These are phyloP conservation scores for Smutsia temminckii DNA, from an alignment of 2,797 vertebrate species.

Conservation along the genomic window DNA sequence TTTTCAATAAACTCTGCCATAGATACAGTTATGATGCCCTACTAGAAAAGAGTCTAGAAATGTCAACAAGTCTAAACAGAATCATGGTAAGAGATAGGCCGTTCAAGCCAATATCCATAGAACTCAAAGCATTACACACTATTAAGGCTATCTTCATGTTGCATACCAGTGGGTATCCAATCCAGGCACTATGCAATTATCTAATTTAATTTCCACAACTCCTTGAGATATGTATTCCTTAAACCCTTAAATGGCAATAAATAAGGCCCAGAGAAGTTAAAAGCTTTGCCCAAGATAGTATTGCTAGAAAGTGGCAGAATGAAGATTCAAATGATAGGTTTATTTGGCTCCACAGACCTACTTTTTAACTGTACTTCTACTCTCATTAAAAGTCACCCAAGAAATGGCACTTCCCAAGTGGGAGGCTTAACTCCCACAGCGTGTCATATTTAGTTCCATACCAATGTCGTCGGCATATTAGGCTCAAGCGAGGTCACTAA, in stretches of 20 bases:
- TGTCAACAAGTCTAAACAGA: background rate
- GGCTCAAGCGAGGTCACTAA: background rate
- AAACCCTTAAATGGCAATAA: background rate
- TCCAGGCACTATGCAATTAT: background rate
- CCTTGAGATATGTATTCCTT: background rate
- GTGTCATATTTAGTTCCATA: background rate
- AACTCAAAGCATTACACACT: background rate
- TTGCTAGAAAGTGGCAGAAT: background rate
- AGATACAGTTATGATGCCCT: background rate
- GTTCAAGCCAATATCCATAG: background rate
- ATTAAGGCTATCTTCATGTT: conserved; percentile 13
- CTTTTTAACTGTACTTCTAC: background rate
- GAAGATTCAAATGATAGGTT: conserved; percentile 3
- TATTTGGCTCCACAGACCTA: background rate
- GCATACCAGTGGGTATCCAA: background rate
- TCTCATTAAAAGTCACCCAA: conserved; percentile 20
- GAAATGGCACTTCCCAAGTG: background rate
- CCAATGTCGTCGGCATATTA: background rate
- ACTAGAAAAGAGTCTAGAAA: background rate
- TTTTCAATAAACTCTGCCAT: conserved; percentile 19
- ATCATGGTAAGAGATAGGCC: background rate
- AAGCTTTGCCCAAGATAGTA: background rate
- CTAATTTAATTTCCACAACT: conserved; percentile 41
- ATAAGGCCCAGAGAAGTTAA: background rate
- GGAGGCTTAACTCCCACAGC: background rate